Evolutionary conservation across 2,113 vertebrate genomes (phyloP).

Genomic region (Tretioscincus oriximinensis): DNA sequence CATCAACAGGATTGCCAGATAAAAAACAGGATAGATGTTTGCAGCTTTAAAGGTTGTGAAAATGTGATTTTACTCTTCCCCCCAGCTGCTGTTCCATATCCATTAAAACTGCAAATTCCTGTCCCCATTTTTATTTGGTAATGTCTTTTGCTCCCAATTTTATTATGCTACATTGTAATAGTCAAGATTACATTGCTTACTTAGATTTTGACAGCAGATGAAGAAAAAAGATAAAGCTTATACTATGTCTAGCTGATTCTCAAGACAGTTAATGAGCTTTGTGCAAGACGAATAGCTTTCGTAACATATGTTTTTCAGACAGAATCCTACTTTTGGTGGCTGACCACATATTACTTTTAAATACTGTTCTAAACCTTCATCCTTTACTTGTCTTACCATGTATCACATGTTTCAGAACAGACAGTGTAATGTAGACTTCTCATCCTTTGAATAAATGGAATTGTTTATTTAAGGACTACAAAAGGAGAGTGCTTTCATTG

Average conservation of each 20-base stretch:
- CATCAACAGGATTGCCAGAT: too few species aligned
- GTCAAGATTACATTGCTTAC: background rate
- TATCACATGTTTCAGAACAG: background rate
- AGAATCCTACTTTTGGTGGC: constrained; percentile 38
- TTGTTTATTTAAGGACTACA: background rate
- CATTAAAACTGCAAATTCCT: too few species aligned
- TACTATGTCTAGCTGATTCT: constrained; percentile 37
- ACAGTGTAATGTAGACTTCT: background rate
- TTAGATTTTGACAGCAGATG: constrained; percentile 6
- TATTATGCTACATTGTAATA: constrained; percentile 9
- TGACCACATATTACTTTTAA: background rate
- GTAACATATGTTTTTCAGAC: constrained; percentile 31
- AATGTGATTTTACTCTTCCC: too few species aligned
- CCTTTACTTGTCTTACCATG: constrained; percentile 8
- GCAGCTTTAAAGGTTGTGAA: too few species aligned
- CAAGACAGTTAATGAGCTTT: constrained; percentile 34
- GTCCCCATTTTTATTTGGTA: background rate
- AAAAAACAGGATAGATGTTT: too few species aligned
- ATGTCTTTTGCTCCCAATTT: background rate
- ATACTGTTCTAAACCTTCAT: constrained; percentile 21
- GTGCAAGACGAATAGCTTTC: background rate
- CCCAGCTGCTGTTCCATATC: too few species aligned
- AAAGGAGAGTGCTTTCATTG: rapidly evolving
- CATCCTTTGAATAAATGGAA: background rate
- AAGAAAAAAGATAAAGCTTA: constrained; percentile 19